Conservation (phyloP, 2,888 invertebrate genomes). For the Ganaspis brasiliensis region DNA sequence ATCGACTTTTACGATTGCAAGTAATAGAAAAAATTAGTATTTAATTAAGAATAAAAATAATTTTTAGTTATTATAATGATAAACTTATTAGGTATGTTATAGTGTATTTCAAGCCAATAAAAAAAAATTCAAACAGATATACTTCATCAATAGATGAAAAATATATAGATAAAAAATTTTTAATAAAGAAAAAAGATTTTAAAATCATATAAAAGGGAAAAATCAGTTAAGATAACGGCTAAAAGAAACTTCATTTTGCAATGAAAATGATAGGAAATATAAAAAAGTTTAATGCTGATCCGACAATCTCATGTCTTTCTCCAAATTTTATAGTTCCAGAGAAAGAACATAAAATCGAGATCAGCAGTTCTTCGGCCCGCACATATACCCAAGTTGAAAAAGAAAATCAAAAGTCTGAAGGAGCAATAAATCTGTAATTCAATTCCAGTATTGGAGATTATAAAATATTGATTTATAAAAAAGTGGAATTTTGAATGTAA, state of each 20-base stretch:
- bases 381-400: not conserved
- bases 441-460: not conserved
- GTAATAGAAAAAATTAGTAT: too few relatives aligned
- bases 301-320: slow-evolving; percentile 45
- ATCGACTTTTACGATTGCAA: too few relatives aligned
- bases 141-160: too few relatives aligned
- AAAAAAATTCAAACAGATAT: too few relatives aligned
- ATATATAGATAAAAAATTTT: too few relatives aligned
- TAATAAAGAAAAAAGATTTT: too few relatives aligned
- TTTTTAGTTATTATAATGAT: too few relatives aligned
- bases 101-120: too few relatives aligned
- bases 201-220: too few relatives aligned
- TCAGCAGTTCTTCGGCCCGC: slow-evolving; percentile 23
- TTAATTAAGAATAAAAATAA: too few relatives aligned
- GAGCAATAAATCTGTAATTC: not conserved
- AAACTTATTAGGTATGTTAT: too few relatives aligned
- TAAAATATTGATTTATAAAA: not conserved
- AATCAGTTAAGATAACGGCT: too few relatives aligned
- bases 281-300: slow-evolving; percentile 28
- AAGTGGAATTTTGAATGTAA: not conserved
- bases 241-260: slow-evolving; percentile 43
- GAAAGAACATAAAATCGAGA: slow-evolving; percentile 26
- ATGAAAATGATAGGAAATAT: not conserved
- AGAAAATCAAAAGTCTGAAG: slow-evolving; percentile 1
- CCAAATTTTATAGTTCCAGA: slow-evolving; percentile 4